Percentiles rank a stretch among this genome's conserved stretches.
Evolutionary conservation across 1,140 invertebrate species (phyloP).

Genomic region (Aphis craccivora): DNA sequence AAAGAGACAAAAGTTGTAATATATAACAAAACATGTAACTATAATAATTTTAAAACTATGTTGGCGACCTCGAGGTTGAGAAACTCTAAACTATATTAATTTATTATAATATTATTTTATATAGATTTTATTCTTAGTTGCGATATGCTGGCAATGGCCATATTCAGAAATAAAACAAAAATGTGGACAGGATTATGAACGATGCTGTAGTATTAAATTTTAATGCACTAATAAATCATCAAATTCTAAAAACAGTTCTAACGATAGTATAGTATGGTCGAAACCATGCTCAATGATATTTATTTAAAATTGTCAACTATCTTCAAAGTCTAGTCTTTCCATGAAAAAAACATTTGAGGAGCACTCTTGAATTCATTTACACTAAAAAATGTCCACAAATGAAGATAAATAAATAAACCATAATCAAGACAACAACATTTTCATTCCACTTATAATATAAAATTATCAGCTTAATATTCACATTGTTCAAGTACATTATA

Average conservation of each 20-base stretch:
- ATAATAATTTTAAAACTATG: neutral
- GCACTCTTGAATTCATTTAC: too few relatives aligned
- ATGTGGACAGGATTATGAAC: too few relatives aligned
- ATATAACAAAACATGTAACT: neutral
- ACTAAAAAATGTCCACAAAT: too few relatives aligned
- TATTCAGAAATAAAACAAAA: too few relatives aligned
- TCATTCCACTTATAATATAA: too few relatives aligned
- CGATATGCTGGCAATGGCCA: too few relatives aligned
- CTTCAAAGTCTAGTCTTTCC: neutral
- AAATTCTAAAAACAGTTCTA: neutral
- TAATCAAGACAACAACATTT: too few relatives aligned
- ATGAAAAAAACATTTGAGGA: too few relatives aligned
- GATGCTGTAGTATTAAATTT: neutral
- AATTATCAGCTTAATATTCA: too few relatives aligned
- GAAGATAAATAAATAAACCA: too few relatives aligned
- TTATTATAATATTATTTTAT: neutral
- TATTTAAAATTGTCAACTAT: neutral
- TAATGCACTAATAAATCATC: neutral
- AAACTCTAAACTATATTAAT: neutral
- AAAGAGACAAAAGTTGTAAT: neutral
- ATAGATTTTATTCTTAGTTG: too few relatives aligned
- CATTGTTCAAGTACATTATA: too few relatives aligned
- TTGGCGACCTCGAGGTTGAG: neutral
- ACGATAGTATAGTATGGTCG: neutral
- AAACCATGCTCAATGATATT: neutral